Evolutionary conservation across 2,888 invertebrate genomes (phyloP).

Genomic region (Drosophila tripunctata): DNA sequence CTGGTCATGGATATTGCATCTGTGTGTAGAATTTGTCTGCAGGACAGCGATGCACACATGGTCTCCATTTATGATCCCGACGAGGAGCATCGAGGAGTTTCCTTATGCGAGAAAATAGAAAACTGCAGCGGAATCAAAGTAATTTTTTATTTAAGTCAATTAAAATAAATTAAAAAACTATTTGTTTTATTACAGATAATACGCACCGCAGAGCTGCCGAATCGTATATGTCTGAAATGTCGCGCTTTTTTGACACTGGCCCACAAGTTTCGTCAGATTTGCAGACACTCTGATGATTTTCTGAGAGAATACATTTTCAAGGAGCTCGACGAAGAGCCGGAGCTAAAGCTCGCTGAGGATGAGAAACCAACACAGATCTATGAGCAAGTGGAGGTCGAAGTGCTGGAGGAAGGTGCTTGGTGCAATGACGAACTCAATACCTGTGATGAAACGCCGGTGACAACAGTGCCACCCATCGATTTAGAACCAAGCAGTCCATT

Average conservation of each 20-base stretch:
- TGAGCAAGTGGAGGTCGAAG: slow-evolving; percentile 63
- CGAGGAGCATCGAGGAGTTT: slow-evolving; percentile 32
- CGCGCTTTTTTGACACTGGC: slow-evolving; percentile 78
- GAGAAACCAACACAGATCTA: slow-evolving; percentile 14
- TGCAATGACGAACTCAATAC: slow-evolving; percentile 56
- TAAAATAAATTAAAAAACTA: not conserved
- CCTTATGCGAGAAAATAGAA: slow-evolving; percentile 79
- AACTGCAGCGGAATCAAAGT: slow-evolving; percentile 80
- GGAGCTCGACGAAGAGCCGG: slow-evolving; percentile 15
- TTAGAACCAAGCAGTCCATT: slow-evolving; percentile 12
- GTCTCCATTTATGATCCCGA: slow-evolving; percentile 74
- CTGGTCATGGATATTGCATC: slow-evolving; percentile 52
- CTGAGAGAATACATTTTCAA: slow-evolving; percentile 75
- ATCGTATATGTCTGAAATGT: slow-evolving; percentile 80
- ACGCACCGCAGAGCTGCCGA: slow-evolving; percentile 69
- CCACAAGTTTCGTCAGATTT: slow-evolving; percentile 82
- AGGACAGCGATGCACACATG: slow-evolving; percentile 72
- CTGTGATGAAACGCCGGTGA: slow-evolving; percentile 33
- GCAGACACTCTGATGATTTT: slow-evolving; percentile 81
- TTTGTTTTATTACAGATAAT: slow-evolving; percentile 60
- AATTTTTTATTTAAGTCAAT: not conserved
- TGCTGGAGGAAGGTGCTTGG: slow-evolving; percentile 53
- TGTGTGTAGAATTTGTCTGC: slow-evolving; percentile 80
- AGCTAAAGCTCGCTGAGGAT: not conserved
- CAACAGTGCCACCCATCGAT: slow-evolving; percentile 3